Evolutionary conservation across 2,113 vertebrate species (phyloP), one percentile per base, ranked within the genome.

Genomic region (Galeopterus variegatus): DNA sequence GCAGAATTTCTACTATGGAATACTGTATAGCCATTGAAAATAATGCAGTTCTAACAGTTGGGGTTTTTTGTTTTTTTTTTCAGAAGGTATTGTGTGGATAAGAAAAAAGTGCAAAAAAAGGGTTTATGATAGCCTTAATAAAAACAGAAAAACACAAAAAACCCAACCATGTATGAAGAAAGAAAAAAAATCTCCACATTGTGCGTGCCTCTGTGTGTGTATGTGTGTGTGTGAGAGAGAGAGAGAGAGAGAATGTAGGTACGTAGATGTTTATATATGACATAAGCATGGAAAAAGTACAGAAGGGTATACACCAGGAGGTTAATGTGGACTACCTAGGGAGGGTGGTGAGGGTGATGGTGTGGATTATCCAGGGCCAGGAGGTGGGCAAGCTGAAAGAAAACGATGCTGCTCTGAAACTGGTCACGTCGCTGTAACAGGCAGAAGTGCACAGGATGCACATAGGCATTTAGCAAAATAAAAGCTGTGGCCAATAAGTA

Each of bases 201-300:
- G 13, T 13, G 17, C 41, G 26, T 58, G 4, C 52, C 12, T 26
- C 15, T 28, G 24, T 48, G 36, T 75, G 5, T 54, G 28, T 18
- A 26, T 4, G 17, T 28, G 45, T 45, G 5, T 36, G 23, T 65
- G 21, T 31, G 8, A 11, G 41, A 11, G 41, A 41, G 41, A 41
- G 4, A 41, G 41, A 41, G 41, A 41, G 41, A 41, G 41, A 41
- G 41, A 41, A 8, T 19, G 1, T 1, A 31, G n/a, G 50, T 67
- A 56, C 33, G 18, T 18, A 28, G 86, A 18, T 58, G 52, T 75
- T 19, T 65, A 12, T 1, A 9, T 9, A 5, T 2, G 12, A 69
- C 64, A 10, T 1, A 5, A 31, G 21, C 48, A 5, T 1, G 8
- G 36, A 26, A 33, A 72, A 23, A 8, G 41, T 2, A 2, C 1